Percentiles rank a stretch among this genome's conserved stretches.
These are phyloP conservation scores for Cyclargus thomasi DNA, from an alignment of 1,140 invertebrate genomes.

Conservation along the genomic window DNA sequence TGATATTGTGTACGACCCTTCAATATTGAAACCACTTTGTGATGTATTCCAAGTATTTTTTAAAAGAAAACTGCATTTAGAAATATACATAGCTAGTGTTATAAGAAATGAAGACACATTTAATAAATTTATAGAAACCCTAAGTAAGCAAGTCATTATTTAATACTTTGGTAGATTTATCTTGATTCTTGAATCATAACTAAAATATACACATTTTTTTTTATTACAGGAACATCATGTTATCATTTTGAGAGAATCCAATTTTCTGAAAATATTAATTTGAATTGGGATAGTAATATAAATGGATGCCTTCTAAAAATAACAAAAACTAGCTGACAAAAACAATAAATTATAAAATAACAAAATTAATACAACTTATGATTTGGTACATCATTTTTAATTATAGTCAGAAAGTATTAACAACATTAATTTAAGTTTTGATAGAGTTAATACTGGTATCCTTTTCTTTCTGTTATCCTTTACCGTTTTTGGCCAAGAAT, in stretches of 20 bases:
- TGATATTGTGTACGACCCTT: conserved; percentile 65
- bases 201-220: conserved; percentile 8
- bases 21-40: conserved; percentile 48
- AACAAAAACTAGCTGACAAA: conserved; percentile 8
- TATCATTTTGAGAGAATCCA: conserved; percentile 25
- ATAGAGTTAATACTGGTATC: too few species aligned
- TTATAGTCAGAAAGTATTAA: too few species aligned
- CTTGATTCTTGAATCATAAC: neutral
- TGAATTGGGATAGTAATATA: conserved; percentile 33
- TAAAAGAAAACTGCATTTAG: conserved; percentile 41
- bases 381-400: too few species aligned
- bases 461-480: too few species aligned
- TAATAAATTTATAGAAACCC: conserved; percentile 36
- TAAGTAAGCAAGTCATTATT: conserved; percentile 40
- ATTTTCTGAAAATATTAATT: conserved; percentile 22
- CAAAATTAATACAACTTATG: neutral
- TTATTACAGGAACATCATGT: conserved; percentile 27
- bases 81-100: conserved; percentile 56
- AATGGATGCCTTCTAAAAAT: conserved; percentile 34
- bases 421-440: too few species aligned
- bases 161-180: neutral
- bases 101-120: conserved; percentile 60
- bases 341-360: neutral
- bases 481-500: too few species aligned
- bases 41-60: conserved; percentile 47